Percentiles rank a stretch among this genome's conserved stretches.
Evolutionary conservation across 2,797 vertebrate genomes (phyloP).

Genomic region (Glyptemys insculpta): DNA sequence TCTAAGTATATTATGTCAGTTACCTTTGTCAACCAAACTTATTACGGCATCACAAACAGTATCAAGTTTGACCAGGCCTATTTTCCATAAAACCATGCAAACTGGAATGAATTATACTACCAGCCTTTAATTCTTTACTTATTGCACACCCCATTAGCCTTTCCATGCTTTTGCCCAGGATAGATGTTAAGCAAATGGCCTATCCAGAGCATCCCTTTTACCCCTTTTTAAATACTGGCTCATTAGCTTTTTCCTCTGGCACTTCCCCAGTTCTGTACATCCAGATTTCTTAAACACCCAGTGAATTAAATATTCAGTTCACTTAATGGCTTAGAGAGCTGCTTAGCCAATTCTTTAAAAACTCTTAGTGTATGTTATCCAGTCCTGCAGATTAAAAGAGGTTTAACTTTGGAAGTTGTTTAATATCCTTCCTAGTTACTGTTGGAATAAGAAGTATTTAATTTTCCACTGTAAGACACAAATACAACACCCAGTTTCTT

Average conservation of each 20-base stretch:
- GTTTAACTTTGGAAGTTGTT: neutral
- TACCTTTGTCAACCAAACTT: neutral
- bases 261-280: neutral
- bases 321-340: neutral
- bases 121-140: neutral
- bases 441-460: neutral
- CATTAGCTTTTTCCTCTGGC: neutral
- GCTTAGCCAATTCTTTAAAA: neutral
- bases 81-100: neutral
- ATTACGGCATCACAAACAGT: neutral
- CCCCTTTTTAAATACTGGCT: neutral
- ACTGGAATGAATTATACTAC: neutral
- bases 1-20: neutral
- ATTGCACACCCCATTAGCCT: neutral
- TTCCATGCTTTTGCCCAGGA: neutral
- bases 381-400: neutral
- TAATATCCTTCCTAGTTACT: neutral
- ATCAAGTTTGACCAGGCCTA: neutral
- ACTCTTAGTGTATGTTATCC: neutral
- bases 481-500: neutral
- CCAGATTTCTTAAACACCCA: neutral
- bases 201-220: neutral
- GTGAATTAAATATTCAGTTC: neutral
- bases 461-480: neutral
- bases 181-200: neutral